A percentile compares a stretch with the other conserved stretches of the same genome.
Conservation (phyloP, 2,113 vertebrate species). For the Pteronura brasiliensis region DNA sequence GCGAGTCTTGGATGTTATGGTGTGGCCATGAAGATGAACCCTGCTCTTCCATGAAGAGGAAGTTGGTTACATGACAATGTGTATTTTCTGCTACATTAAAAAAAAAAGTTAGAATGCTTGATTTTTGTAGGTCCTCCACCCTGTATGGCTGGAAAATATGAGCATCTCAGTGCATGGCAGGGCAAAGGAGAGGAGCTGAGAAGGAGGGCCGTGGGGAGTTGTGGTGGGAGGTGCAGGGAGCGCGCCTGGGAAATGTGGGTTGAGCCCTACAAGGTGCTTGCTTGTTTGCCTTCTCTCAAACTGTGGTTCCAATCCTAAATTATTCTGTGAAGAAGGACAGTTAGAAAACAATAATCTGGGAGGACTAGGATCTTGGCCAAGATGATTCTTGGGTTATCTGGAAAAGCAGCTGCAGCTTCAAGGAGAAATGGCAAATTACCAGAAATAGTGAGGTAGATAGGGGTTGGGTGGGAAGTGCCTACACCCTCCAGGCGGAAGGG, state of each 20-base stretch:
- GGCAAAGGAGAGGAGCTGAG: neutral
- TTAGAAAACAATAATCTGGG: neutral
- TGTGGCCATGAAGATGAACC: too few relatives aligned
- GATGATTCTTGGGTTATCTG: neutral
- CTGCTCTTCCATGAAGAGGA: neutral
- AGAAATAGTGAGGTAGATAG: neutral
- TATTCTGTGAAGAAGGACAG: neutral
- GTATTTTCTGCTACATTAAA: neutral
- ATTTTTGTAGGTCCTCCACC: neutral
- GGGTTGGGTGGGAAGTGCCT: neutral
- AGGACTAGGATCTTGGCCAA: neutral
- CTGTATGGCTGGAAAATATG: neutral
- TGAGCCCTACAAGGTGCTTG: neutral
- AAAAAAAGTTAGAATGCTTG: neutral
- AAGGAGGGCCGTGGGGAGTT: neutral
- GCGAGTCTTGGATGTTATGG: neutral
- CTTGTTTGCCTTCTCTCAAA: neutral
- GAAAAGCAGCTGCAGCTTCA: neutral
- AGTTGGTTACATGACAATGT: neutral
- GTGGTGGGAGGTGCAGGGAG: neutral
- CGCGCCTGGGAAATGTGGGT: fast-evolving
- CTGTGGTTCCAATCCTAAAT: neutral
- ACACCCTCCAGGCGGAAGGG: neutral
- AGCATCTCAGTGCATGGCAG: neutral
- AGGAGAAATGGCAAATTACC: neutral